Evolutionary conservation across 2,888 invertebrate genomes (phyloP).

Genomic region (Argynnis bischoffii): DNA sequence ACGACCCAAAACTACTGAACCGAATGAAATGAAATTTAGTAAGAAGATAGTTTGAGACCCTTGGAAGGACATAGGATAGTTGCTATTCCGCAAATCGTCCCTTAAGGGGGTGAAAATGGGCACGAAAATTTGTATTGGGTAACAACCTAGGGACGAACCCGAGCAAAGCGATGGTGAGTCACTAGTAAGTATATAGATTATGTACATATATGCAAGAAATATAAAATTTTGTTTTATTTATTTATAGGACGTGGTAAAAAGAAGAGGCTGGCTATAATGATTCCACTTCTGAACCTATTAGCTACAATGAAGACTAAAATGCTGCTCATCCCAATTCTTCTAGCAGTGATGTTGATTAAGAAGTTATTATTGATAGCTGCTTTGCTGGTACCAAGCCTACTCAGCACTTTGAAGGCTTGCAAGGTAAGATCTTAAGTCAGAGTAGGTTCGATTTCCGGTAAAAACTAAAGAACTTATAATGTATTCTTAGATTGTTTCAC

Average conservation of each 20-base stretch:
- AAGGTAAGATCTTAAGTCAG: constrained; percentile 58
- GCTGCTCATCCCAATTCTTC: constrained; percentile 82
- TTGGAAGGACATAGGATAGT: too few species aligned
- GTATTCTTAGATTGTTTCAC: too few species aligned
- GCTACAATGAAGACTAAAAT: constrained; percentile 82
- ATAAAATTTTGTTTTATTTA: constrained; percentile 24
- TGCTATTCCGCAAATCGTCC: too few species aligned
- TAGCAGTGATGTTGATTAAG: constrained; percentile 85
- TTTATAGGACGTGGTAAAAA: constrained; percentile 75
- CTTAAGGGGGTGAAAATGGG: too few species aligned
- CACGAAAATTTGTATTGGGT: too few species aligned
- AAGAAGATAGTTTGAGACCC: too few species aligned
- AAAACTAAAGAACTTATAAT: too few species aligned
- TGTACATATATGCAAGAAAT: neutral
- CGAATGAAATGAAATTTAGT: too few species aligned
- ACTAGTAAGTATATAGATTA: too few species aligned
- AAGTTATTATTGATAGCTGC: constrained; percentile 84
- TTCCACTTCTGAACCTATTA: constrained; percentile 78
- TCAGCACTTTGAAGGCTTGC: constrained; percentile 81
- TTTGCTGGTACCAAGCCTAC: constrained; percentile 81
- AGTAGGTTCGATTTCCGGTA: neutral
- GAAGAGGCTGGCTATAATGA: constrained; percentile 76
- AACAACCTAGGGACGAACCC: too few species aligned
- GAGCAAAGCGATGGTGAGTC: too few species aligned
- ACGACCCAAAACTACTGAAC: too few species aligned